These are phyloP conservation scores for Patella depressa DNA, from an alignment of 2,888 invertebrate species.

Conservation along the genomic window DNA sequence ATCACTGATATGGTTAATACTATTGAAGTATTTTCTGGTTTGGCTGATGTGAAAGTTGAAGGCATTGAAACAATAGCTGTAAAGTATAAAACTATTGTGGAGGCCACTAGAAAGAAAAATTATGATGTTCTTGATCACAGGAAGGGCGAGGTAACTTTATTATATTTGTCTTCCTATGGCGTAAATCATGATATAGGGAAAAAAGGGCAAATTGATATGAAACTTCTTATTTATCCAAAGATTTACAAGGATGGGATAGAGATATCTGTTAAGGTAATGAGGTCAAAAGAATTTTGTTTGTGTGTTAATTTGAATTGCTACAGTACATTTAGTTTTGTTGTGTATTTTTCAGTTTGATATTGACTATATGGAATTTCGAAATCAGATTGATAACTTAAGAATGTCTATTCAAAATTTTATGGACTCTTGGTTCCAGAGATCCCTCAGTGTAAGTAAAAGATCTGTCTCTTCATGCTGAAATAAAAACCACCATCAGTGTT, in stretches of 20 bases:
- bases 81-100: slow-evolving; percentile 87
- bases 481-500: no score
- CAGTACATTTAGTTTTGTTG: neutral
- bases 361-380: slow-evolving; percentile 86
- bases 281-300: no score
- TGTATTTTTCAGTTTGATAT: slow-evolving; percentile 78
- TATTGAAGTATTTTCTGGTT: slow-evolving; percentile 85
- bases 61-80: slow-evolving; percentile 77
- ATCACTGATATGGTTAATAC: slow-evolving; percentile 91
- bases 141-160: slow-evolving; percentile 77
- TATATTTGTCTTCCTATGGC: no score
- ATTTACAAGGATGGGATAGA: neutral
- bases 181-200: no score
- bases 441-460: slow-evolving; percentile 59
- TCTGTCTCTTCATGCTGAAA: no score
- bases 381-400: slow-evolving; percentile 78
- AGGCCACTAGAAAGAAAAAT: slow-evolving; percentile 85
- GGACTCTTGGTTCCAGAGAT: slow-evolving; percentile 73
- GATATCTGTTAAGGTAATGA: neutral
- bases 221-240: no score
- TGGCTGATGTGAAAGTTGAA: slow-evolving; percentile 78
- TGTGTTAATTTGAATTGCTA: neutral
- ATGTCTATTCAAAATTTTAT: slow-evolving; percentile 77
- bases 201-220: no score
- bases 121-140: slow-evolving; percentile 94